These are phyloP conservation scores for Drosophila oshimai DNA, from an alignment of 1,140 invertebrate genomes.

Conservation along the genomic window DNA sequence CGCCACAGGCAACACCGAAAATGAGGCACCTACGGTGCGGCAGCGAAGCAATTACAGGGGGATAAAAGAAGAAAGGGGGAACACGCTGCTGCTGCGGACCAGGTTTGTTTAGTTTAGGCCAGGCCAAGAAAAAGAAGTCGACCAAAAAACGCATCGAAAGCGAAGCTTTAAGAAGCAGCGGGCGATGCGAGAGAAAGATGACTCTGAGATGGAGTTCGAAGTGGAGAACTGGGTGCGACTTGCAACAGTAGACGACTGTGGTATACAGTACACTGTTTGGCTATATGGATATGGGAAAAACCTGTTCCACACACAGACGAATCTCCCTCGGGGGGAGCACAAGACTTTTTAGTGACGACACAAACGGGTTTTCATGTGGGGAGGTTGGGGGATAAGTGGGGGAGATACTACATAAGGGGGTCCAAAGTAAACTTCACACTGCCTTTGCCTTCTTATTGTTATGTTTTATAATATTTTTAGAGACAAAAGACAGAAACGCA, in stretches of 20 bases:
- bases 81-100: constrained; percentile 23
- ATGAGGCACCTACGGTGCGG: constrained; percentile 45
- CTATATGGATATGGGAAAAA: constrained; percentile 23
- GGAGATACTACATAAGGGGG: neutral
- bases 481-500: constrained; percentile 60
- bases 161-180: constrained; percentile 53
- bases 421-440: constrained; percentile 70
- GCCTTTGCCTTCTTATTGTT: constrained; percentile 72
- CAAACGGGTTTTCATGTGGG: constrained; percentile 58
- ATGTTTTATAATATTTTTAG: constrained; percentile 78
- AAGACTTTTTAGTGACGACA: constrained; percentile 72
- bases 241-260: constrained; percentile 67
- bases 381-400: no score
- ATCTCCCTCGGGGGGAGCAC: constrained; percentile 16
- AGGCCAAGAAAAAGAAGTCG: constrained; percentile 3
- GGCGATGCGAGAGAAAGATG: constrained; percentile 18
- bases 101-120: constrained; percentile 22
- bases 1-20: constrained; percentile 38
- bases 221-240: constrained; percentile 59
- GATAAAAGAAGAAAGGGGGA: neutral
- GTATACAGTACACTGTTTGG: constrained; percentile 17
- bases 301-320: constrained; percentile 44
- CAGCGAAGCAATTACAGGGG: constrained; percentile 45
- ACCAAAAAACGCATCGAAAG: constrained; percentile 62
- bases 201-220: constrained; percentile 26